A percentile compares a stretch with the other conserved stretches of the same genome.
phyloP scores from a whole-genome alignment of 2,888 invertebrate genomes.

The Oxytorus armatus region DNA sequence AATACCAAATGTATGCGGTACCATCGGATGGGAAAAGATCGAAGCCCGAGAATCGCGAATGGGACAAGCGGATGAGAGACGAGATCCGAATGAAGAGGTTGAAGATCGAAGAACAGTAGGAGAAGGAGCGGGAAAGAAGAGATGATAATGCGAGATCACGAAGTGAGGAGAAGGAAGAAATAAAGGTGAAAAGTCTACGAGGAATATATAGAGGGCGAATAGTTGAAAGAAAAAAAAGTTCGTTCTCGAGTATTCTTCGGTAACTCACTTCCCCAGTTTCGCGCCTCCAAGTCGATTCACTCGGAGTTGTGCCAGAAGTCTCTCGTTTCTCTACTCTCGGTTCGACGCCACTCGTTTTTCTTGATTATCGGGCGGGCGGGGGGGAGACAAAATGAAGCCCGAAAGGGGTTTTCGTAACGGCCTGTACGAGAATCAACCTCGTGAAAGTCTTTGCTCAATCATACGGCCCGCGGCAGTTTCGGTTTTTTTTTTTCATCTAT shows the following conservation, averaged over 20 bases:
- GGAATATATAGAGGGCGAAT: slow-evolving; percentile 11
- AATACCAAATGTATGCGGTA: not conserved
- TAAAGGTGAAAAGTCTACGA: slow-evolving; percentile 46
- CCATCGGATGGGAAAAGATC: slow-evolving; percentile 22
- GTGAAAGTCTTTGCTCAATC: not conserved
- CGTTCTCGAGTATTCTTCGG: slow-evolving; percentile 28
- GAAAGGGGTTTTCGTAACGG: slow-evolving; percentile 22
- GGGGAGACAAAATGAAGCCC: slow-evolving; percentile 28
- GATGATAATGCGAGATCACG: slow-evolving; percentile 12
- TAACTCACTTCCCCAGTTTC: slow-evolving; percentile 53
- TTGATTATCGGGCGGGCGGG: slow-evolving; percentile 39
- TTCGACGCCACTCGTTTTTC: slow-evolving; percentile 41
- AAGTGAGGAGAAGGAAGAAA: slow-evolving; percentile 34
- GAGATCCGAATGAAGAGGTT: slow-evolving; percentile 9
- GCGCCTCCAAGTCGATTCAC: slow-evolving; percentile 55
- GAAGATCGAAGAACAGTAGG: not conserved
- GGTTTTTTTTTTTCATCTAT: not conserved
- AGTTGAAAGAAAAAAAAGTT: slow-evolving; percentile 30
- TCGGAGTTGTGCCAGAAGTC: slow-evolving; percentile 16
- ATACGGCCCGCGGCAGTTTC: not conserved
- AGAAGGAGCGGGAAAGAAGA: slow-evolving; percentile 11
- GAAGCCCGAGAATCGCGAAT: not conserved
- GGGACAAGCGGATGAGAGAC: slow-evolving; percentile 32
- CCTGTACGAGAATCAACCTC: slow-evolving; percentile 35
- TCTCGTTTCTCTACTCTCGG: not conserved